phyloP scores from a whole-genome alignment of 2,113 vertebrate genomes.

The Butorides virescens region DNA sequence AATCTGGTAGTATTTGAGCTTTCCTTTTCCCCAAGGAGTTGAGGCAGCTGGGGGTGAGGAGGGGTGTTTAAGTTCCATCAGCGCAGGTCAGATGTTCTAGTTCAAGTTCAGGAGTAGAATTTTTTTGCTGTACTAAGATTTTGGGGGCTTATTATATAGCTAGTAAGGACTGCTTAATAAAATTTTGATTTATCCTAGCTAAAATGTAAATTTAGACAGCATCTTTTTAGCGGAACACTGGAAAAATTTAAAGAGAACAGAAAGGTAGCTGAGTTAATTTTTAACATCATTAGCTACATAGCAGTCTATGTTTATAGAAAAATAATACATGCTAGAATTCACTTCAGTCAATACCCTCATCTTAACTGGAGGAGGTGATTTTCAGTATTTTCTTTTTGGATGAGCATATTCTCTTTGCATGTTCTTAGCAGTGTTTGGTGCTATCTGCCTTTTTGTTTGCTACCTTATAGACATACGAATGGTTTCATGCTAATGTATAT shows the following conservation, averaged over 20 bases:
- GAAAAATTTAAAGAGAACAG: not conserved
- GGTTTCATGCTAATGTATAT: not conserved
- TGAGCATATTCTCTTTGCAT: not conserved
- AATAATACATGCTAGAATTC: not conserved
- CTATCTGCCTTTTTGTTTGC: not conserved
- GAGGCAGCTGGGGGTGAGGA: not conserved
- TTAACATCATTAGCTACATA: not conserved
- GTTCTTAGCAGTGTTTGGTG: not conserved
- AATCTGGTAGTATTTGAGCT: not conserved
- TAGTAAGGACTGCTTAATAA: not conserved
- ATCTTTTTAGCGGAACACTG: not conserved
- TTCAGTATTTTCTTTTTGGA: not conserved
- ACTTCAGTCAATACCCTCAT: not conserved
- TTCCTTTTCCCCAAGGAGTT: not conserved
- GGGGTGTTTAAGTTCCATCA: not conserved
- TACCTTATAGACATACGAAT: fast-evolving
- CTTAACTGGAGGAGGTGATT: not conserved
- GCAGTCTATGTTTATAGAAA: not conserved
- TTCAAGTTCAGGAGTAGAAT: not conserved
- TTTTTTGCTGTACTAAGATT: not conserved
- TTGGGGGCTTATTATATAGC: not conserved
- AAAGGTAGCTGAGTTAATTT: not conserved
- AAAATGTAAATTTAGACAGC: not conserved
- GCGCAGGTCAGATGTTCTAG: not conserved
- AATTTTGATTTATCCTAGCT: not conserved